Conservation (phyloP, 2,113 vertebrate species). For the Odontophorus gujanensis region DNA sequence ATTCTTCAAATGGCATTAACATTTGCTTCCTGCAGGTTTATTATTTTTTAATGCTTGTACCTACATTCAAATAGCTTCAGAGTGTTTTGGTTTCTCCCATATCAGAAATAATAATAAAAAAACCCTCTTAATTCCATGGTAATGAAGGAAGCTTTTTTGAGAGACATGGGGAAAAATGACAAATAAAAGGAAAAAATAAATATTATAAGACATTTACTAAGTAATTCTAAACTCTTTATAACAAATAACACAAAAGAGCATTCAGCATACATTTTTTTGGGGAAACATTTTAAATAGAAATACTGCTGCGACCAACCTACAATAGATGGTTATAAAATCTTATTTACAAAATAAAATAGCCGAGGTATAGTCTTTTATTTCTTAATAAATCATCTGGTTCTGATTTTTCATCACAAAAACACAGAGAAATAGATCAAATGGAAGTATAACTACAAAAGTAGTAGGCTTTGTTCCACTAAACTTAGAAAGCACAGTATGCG, state of each 20-base stretch:
- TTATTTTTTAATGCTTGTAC: neutral
- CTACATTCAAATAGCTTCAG: neutral
- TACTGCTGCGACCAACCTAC: neutral
- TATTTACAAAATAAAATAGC: neutral
- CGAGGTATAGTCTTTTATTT: neutral
- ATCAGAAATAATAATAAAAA: neutral
- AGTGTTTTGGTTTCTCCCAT: neutral
- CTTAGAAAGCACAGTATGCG: conserved; percentile 37
- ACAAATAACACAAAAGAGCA: neutral
- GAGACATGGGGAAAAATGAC: neutral
- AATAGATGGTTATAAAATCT: neutral
- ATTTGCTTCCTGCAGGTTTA: neutral
- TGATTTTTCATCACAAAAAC: neutral
- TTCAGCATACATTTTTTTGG: neutral
- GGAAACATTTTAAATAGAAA: neutral
- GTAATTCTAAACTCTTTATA: neutral
- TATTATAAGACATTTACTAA: neutral
- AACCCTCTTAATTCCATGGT: neutral
- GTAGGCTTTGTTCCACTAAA: conserved; percentile 56
- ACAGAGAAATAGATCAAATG: neutral
- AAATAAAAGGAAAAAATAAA: neutral
- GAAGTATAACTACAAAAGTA: neutral
- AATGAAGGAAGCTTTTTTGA: neutral
- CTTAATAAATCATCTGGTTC: neutral
- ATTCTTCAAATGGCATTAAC: neutral